Conservation (phyloP, 2,888 invertebrate genomes). For the Micoletzkya japonica region DNA sequence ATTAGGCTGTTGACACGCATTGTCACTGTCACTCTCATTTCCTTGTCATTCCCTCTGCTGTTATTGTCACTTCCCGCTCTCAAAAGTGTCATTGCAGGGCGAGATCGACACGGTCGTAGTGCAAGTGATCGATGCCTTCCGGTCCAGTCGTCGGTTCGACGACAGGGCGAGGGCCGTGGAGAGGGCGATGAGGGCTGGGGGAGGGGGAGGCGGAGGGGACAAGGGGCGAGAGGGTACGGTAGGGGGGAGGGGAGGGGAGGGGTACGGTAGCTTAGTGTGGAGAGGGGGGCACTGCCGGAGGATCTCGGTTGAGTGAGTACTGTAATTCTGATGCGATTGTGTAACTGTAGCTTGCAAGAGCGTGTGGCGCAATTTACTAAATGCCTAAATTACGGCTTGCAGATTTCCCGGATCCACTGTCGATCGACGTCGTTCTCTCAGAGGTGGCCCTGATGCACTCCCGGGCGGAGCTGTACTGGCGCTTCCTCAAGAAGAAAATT, state of each 20-base stretch:
- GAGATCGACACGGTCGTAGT: constrained; percentile 42
- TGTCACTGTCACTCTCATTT: no score
- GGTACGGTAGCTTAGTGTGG: background rate
- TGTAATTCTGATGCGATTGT: background rate
- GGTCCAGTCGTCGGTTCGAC: constrained; percentile 30
- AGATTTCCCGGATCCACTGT: constrained; percentile 75
- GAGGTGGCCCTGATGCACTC: constrained; percentile 68
- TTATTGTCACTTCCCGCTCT: background rate
- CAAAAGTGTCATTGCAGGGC: constrained; percentile 28
- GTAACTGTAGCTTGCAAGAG: background rate
- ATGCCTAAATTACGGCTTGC: constrained; percentile 11
- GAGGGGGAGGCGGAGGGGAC: constrained; percentile 9
- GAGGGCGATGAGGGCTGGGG: constrained; percentile 25
- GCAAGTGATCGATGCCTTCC: constrained; percentile 41
- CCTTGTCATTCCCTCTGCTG: no score
- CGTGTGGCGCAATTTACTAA: background rate
- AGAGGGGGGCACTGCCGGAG: background rate
- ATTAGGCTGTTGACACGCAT: no score
- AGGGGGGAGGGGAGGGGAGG: background rate
- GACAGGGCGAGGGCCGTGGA: constrained; percentile 26
- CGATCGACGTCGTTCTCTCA: constrained; percentile 82
- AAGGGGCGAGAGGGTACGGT: background rate
- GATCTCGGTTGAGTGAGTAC: background rate
- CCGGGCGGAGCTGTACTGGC: constrained; percentile 23
- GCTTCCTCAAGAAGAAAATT: constrained; percentile 28